These are phyloP conservation scores for Apteryx owenii DNA, from an alignment of 2,113 vertebrate species.

Conservation along the genomic window DNA sequence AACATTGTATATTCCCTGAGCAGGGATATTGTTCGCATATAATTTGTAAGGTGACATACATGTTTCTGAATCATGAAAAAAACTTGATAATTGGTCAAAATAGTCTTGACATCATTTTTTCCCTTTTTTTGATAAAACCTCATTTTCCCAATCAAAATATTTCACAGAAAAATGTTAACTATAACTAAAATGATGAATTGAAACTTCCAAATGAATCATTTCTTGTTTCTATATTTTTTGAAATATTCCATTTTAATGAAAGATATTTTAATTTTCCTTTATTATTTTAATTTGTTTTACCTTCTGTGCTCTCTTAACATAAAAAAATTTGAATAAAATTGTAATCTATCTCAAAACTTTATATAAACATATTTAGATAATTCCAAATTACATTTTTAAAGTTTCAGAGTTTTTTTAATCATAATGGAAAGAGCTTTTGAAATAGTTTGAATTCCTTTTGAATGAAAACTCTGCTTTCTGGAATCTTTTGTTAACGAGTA, in stretches of 20 bases:
- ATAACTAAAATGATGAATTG: neutral
- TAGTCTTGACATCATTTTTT: accelerated
- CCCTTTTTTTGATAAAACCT: neutral
- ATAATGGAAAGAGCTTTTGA: neutral
- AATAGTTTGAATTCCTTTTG: neutral
- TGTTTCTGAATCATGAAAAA: neutral
- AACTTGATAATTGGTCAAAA: neutral
- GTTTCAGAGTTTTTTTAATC: neutral
- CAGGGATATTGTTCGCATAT: neutral
- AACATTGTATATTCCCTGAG: neutral
- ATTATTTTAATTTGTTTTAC: neutral
- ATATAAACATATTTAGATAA: neutral
- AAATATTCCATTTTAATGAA: neutral
- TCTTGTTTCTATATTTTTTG: neutral
- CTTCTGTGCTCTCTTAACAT: neutral
- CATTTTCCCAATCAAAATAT: neutral
- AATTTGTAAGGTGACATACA: neutral
- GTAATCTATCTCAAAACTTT: neutral
- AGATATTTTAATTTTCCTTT: neutral
- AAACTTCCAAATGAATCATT: neutral
- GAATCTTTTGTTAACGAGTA: neutral
- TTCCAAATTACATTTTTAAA: neutral
- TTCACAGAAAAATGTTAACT: neutral
- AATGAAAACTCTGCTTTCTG: neutral
- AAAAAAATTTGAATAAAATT: neutral